Evolutionary conservation across 2,797 vertebrate species (phyloP).

Genomic region (Otolemur crassicaudatus): DNA sequence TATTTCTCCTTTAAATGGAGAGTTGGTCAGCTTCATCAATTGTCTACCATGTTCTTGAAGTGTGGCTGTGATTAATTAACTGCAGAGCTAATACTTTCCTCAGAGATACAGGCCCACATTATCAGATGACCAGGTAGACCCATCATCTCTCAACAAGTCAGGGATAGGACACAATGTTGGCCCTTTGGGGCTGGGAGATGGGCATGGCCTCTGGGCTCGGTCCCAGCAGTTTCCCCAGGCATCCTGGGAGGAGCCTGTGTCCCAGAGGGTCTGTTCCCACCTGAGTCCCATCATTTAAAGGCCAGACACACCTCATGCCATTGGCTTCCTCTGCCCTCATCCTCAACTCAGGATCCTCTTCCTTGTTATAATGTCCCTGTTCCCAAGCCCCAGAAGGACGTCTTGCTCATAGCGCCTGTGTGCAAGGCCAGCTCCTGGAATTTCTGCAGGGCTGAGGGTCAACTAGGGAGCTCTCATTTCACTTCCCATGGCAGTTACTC

Average conservation of each 20-base stretch:
- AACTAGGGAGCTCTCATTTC: not conserved
- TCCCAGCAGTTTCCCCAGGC: not conserved
- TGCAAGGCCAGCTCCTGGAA: not conserved
- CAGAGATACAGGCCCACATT: not conserved
- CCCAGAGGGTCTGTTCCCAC: not conserved
- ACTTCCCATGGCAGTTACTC: not conserved
- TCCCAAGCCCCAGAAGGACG: not conserved
- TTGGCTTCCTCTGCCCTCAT: not conserved
- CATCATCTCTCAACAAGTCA: not conserved
- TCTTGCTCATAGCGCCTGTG: not conserved
- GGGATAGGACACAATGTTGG: accelerated
- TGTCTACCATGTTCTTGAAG: not conserved
- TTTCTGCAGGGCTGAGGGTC: not conserved
- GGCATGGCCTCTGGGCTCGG: not conserved
- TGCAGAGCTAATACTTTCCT: not conserved
- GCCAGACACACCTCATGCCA: not conserved
- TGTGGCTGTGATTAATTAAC: not conserved
- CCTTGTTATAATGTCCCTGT: accelerated
- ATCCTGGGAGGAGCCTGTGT: not conserved
- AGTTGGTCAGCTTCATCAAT: not conserved
- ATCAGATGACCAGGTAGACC: not conserved
- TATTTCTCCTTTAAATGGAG: not conserved
- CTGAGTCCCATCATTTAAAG: not conserved
- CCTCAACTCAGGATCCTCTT: not conserved
- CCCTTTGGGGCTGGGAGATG: not conserved